Evolutionary conservation across 2,797 vertebrate genomes (phyloP), one percentile per base, ranked within the genome.

Genomic region (Agapornis canus): DNA sequence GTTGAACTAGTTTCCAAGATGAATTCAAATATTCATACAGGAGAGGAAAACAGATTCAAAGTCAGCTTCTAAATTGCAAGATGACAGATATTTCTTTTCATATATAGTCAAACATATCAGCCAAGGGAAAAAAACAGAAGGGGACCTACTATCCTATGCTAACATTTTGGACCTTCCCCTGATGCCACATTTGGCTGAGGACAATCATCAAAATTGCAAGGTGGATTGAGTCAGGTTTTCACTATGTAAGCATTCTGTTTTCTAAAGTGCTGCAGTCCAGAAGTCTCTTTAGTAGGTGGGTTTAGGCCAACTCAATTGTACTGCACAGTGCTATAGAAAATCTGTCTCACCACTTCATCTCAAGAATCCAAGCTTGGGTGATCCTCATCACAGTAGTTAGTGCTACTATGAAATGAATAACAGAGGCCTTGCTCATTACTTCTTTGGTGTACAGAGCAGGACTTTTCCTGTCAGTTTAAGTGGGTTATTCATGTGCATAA

Each of bases 41-140:
- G 2, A 95, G 47, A 66, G n/a, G 54, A 85, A 92, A 97, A 86
- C 40, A 90, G 54, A 69, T 84, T 84, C 49, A 80, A 90, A 93
- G 59, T 37, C 70, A 90, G 52, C 22, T 84, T 70, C 61, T 75
- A 83, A 88, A 72, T 61, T 72, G 37, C 49, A 79, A 57, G 54
- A 61, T 56, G 43, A 65, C 21, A 79, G 39, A 57, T 65, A 48
- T 23, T 45, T 92, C 19, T 86, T 52, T 48, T 60, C 48, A 61
- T 73, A 82, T 83, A 59, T 21, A 79, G 6, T 25, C 51, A 68
- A 59, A 63, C 5, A 2, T 57, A 64, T 8, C 18, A 17, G 1
- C 10, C 37, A 89, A 90, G 47, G 69, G 47, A 42, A 72, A 22
- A 92, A 92, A 82, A 54, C 13, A 63, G 25, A 86, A 79, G 10